These are phyloP conservation scores for Halocaridina rubra DNA, from an alignment of 2,888 invertebrate genomes.

Conservation along the genomic window DNA sequence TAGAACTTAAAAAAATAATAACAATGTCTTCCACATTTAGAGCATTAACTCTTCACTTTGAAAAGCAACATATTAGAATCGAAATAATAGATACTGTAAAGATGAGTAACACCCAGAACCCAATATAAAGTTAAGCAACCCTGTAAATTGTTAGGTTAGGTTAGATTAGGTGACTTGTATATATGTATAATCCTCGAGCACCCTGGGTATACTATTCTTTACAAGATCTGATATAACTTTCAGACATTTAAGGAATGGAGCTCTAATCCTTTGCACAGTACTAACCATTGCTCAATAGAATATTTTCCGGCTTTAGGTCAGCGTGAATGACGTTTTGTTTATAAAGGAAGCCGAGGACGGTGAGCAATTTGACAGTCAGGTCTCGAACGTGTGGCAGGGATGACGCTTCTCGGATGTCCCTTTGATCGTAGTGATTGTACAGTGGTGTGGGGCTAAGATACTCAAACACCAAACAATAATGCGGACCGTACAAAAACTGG, in stretches of 20 bases:
- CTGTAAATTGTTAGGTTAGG: no score
- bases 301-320: conserved; percentile 63
- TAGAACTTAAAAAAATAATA: no score
- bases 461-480: conserved; percentile 63
- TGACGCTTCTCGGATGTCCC: conserved; percentile 55
- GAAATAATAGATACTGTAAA: no score
- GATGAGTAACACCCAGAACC: no score
- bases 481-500: conserved; percentile 63
- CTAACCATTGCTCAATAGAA: conserved; percentile 57
- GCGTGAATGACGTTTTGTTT: conserved; percentile 63
- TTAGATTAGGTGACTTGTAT: no score
- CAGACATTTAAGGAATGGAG: not conserved
- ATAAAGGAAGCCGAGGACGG: conserved; percentile 61
- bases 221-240: no score
- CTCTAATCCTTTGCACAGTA: not conserved
- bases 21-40: no score
- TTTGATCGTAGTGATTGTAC: conserved; percentile 61
- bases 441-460: conserved; percentile 62
- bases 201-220: no score
- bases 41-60: no score
- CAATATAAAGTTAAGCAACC: no score
- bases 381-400: conserved; percentile 60
- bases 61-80: no score
- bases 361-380: conserved; percentile 62
- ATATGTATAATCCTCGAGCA: no score